Evolutionary conservation across 1,140 invertebrate species (phyloP), one percentile per base, ranked within the genome.

Genomic region (Hesperophylax magnus): DNA sequence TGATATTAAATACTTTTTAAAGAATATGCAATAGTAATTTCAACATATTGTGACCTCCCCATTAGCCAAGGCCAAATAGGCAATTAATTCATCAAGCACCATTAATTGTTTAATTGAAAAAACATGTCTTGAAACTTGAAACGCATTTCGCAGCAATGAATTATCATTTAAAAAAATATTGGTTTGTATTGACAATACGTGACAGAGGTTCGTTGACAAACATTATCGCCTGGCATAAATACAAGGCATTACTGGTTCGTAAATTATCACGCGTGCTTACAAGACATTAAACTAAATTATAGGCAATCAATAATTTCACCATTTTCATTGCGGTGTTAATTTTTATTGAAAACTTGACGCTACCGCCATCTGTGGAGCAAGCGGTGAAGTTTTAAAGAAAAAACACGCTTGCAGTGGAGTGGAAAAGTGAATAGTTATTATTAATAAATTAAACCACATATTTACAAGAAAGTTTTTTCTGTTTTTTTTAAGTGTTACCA

Each of bases 351-450:
- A 78, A 63, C 60, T 63, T 52, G 3, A 78, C 47, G 60, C 54
- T 78, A 78, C 74, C 76, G 82, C 79, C 77, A 83, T 83, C 82
- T 83, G 31, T 80, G 79, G 56, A 69, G 61, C 54, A 17, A 20
- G 24, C 34, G 39, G 69, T 79, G 58, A 83, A 83, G 78, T 78
- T 80, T 67, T 79, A 78, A 27, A 72, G 78, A 47, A 71, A 72
- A 80, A 58, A 27, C 61, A 60, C 53, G 53, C 24, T 22, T 0
- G 39, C 82, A 83, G 67, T 83, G 82, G 76, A 67, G 82, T 80
- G 24, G 34, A 63, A 34, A 52, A 47, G 34, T 27, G 5, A 27
- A 34, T n/a, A n/a, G n/a, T n/a, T n/a, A n/a, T n/a, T n/a, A n/a
- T n/a, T 31, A 24, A 60, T n/a, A 34, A 76, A 76, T 34, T n/a